phyloP scores from a whole-genome alignment of 2,797 vertebrate genomes.

The Premnoplex brunnescens region DNA sequence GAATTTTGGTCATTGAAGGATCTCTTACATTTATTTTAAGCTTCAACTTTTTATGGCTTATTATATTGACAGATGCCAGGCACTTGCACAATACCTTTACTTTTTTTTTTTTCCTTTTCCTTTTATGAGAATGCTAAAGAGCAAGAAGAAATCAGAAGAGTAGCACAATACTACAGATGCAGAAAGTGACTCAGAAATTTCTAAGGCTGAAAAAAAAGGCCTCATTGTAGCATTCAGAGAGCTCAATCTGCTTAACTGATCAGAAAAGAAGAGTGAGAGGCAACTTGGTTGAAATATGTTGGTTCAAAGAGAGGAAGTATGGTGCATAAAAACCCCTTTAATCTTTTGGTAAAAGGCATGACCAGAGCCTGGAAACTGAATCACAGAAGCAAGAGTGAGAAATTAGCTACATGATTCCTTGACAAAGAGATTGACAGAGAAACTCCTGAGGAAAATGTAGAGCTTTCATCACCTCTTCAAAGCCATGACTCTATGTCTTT shows the following conservation, averaged over 20 bases:
- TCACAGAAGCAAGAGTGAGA: background rate
- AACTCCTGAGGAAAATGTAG: background rate
- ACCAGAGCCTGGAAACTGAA: background rate
- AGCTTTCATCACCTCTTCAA: background rate
- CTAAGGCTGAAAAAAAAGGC: background rate
- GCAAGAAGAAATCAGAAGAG: background rate
- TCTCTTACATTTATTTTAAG: background rate
- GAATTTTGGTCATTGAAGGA: background rate
- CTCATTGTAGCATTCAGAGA: background rate
- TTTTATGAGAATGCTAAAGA: background rate
- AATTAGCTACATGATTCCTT: background rate
- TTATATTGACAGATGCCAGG: background rate
- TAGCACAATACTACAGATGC: background rate
- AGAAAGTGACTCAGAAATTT: background rate
- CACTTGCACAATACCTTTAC: background rate
- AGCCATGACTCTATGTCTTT: background rate
- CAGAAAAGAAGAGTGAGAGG: background rate
- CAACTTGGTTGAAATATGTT: background rate
- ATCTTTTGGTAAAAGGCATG: background rate
- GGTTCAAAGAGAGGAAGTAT: background rate
- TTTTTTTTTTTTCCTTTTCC: fast-evolving
- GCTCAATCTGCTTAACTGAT: background rate
- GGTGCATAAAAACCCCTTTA: background rate
- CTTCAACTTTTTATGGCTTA: background rate
- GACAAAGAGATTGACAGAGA: background rate